Conservation (phyloP, 2,797 vertebrate genomes). For the Discoglossus pictus region DNA sequence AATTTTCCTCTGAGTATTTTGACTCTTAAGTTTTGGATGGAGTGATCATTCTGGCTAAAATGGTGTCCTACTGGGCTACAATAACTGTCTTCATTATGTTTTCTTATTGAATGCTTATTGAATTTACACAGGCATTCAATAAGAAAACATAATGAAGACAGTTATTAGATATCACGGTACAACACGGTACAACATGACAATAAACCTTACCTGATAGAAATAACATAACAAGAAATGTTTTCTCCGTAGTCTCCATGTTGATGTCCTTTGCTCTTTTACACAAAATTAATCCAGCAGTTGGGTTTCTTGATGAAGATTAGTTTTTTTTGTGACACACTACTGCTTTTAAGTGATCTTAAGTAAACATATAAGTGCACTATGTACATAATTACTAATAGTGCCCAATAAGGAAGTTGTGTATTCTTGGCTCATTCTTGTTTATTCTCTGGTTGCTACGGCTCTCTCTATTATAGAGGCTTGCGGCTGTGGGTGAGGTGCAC, state of each 20-base stretch:
- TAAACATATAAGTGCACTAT: constrained; percentile 42
- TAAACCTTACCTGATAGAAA: constrained; percentile 24
- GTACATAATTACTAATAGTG: constrained; percentile 31
- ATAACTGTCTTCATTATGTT: no score
- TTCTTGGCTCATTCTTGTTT: constrained; percentile 43
- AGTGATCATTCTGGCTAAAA: no score
- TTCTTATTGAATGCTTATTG: no score
- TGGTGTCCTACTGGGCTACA: no score
- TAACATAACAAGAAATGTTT: neutral
- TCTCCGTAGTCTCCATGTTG: constrained; percentile 1
- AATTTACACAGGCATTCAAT: no score
- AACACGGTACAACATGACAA: neutral
- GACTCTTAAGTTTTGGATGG: no score
- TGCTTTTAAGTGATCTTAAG: constrained; percentile 34
- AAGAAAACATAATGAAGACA: no score
- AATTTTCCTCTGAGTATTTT: no score
- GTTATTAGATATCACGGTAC: no score
- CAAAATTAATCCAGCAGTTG: neutral
- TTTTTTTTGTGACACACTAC: constrained; percentile 31
- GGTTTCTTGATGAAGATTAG: neutral
- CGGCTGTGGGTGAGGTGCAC: neutral
- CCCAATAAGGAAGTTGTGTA: constrained; percentile 39
- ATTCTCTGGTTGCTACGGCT: constrained; percentile 38
- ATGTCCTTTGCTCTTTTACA: neutral
- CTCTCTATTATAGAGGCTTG: constrained; percentile 11